A percentile compares a stretch with the other conserved stretches of the same genome.
Evolutionary conservation across 2,797 vertebrate species (phyloP).

Genomic region (Rhabdophis nuchalis): DNA sequence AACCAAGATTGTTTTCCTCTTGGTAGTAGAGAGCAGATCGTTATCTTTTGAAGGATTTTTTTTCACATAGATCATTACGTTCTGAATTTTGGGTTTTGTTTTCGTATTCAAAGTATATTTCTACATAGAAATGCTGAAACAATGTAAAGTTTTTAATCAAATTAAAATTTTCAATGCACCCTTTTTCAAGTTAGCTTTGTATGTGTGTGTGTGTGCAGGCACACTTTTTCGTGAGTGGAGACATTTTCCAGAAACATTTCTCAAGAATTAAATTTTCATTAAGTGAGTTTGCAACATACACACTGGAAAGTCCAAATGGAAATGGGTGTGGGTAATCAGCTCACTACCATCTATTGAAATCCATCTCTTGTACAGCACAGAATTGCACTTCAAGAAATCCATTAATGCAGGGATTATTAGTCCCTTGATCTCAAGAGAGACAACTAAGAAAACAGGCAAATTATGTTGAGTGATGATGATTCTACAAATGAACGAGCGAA

Average conservation of each 20-base stretch:
- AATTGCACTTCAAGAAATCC: not conserved
- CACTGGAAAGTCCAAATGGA: too few relatives aligned
- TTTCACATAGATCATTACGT: not conserved
- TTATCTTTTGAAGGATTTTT: not conserved
- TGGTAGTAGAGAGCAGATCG: too few relatives aligned
- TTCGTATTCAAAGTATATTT: not conserved
- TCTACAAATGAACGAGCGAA: too few relatives aligned
- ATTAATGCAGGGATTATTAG: constrained; percentile 66
- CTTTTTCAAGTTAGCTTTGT: not conserved
- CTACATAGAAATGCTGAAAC: not conserved
- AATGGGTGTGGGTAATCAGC: too few relatives aligned
- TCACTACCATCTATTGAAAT: too few relatives aligned
- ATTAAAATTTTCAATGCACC: not conserved
- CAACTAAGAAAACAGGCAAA: too few relatives aligned
- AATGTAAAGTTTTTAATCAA: too few relatives aligned
- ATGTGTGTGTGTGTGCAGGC: not conserved
- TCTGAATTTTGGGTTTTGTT: not conserved
- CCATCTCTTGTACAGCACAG: not conserved
- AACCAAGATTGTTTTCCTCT: not conserved
- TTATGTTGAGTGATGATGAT: too few relatives aligned
- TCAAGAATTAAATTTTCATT: not conserved
- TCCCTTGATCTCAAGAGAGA: too few relatives aligned
- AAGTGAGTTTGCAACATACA: not conserved
- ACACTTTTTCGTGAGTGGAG: too few relatives aligned
- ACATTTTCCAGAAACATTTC: not conserved